Base-by-base conservation (phyloP, 2,113 vertebrate species). In the Anarhynchus alexandrinus region DNA sequence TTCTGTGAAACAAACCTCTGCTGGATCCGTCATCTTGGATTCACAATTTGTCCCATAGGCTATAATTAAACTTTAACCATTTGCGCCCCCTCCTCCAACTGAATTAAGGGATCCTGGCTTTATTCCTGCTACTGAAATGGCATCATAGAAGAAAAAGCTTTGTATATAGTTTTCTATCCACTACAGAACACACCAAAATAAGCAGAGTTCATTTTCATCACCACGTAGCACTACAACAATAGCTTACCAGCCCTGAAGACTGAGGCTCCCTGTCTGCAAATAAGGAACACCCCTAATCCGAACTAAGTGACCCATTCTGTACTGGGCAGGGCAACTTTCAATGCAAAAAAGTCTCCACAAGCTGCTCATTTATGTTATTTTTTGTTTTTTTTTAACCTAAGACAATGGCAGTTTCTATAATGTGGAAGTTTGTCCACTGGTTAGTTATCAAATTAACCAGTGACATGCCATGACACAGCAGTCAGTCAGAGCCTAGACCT, bases 1-100 rank as follows among this genome's bases (percentile, higher is more conserved):
- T 78, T 81, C 76, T 81, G 86, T 86, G 91, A 94, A 83, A 83
- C 61, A 77, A 95, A 88, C 59, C 69, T 87, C 73, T 73, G 88
- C 79, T 93, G 86, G 61, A 81, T 88, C 79, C 70, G 47, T 67
- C 45, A 86, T 86, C 92, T 65, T 55, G 36, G 82, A 88, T 59
- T 88, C 95, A 92, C 55, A 65, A 55, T 90, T 92, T 90, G 77
- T 81, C 88, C 88, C 13, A 3, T 0, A 42, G 78, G 90, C 49
- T 94, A 43, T 79, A 97, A 96, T 90, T 92, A 96, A 95, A 78
- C 36, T 26, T 64, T 51, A 59, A 74, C 47, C 20, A 5, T 70
- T 70, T 80, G 85, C 82, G 85, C 49, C 45, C 88, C 67, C 51
- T 95, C 51, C 71, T 96, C 71, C 76, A 80, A 20, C 51, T 59